Evolutionary conservation across 2,113 vertebrate genomes (phyloP), one percentile per base, ranked within the genome.

Genomic region (Leiothrix lutea): DNA sequence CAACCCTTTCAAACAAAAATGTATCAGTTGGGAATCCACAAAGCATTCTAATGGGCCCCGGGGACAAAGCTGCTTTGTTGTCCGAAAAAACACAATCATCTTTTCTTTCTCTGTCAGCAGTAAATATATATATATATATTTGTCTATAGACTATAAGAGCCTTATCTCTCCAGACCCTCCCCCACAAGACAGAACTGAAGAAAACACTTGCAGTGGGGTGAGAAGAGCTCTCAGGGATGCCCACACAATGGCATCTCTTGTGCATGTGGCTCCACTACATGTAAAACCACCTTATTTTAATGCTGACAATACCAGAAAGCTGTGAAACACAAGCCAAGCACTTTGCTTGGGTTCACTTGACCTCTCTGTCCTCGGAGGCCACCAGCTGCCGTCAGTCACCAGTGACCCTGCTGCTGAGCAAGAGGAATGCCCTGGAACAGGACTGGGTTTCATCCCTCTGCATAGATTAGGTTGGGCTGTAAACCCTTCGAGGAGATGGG

Each of bases 101-200:
- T 97, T 95, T 97, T 97, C 92, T 96, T 94, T 79, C 73, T 74
- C 87, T 94, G 75, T 92, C 69, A 83, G 72, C 69, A 95, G 48
- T 88, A 94, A 86, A 86, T 95, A 91, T 45, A 83, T 80, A 85
- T 80, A 80, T 73, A 86, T 91, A 45, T 89, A 5, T 92, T 79
- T 79, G 61, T 88, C 95, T 89, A 95, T 90, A 91, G 85, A 95
- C 93, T 97, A 1, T 94, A 88, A 96, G 79, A 95, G 89, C 95
- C 81, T 97, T 97, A 94, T 96, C 85, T 88, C 54, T 47, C 45
- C 88, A 61, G 44, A 47, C 90, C 90, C 95, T 90, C 95, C 92
- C 93, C 94, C 95, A 67, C 64, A 60, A 77, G n/a, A n/a, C 56
- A 88, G 50, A 18, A 8, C 35, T 0, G 1, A 86, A 86, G 82